phyloP scores from a whole-genome alignment of 2,888 invertebrate genomes.

The Lycia hirtaria region DNA sequence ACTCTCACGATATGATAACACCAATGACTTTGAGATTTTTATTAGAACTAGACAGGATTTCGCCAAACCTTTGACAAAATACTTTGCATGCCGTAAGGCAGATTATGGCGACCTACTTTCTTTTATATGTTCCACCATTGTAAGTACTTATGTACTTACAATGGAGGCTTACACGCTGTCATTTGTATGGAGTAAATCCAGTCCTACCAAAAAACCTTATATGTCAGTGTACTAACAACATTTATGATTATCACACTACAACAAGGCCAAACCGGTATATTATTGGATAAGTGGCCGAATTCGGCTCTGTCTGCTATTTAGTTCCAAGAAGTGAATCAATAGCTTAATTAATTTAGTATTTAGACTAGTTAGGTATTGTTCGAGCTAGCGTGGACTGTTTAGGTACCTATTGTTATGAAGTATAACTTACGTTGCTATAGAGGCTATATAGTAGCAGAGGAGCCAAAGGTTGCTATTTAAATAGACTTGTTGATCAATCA shows the following conservation, averaged over 20 bases:
- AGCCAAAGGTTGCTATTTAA: no score
- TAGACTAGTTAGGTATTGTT: neutral
- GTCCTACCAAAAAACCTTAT: no score
- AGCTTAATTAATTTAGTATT: conserved; percentile 1
- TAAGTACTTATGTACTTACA: no score
- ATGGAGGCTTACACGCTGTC: neutral
- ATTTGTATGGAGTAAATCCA: neutral
- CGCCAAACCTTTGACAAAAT: no score
- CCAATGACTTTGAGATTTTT: no score
- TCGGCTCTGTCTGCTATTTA: conserved; percentile 1
- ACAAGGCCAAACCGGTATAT: neutral
- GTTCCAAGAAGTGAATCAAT: conserved; percentile 2
- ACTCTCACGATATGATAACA: no score
- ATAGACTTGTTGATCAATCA: no score
- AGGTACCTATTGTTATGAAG: neutral
- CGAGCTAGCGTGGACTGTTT: neutral
- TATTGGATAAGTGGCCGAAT: neutral
- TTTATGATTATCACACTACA: neutral
- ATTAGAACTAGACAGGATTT: neutral
- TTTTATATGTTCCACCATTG: no score
- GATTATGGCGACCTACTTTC: no score
- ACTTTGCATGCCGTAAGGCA: no score
- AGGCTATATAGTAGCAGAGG: no score
- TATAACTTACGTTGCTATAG: neutral
- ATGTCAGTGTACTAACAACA: no score